Conservation (phyloP, 2,888 invertebrate genomes). For the Pyralis farinalis region DNA sequence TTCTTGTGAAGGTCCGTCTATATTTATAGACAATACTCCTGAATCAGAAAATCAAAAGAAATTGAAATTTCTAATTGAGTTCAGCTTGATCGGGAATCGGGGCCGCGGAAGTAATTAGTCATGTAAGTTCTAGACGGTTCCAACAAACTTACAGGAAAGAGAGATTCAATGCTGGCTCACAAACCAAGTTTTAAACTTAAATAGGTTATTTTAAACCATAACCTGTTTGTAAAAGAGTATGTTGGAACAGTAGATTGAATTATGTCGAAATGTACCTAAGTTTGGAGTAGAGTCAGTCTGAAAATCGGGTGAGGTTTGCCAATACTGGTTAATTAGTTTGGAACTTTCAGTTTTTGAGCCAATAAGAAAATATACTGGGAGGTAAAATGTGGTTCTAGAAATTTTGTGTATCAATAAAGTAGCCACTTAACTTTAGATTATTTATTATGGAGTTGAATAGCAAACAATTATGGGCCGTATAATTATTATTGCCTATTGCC, state of each 20-base stretch:
- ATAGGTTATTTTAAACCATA: conserved; percentile 4
- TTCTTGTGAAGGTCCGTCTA: no score
- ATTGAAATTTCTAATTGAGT: no score
- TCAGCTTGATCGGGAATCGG: no score
- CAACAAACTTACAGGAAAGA: conserved; percentile 19
- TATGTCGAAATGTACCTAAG: conserved; percentile 18
- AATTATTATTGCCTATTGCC: no score
- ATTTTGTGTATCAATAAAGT: no score
- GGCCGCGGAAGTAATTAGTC: conserved; percentile 28
- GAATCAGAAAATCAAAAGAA: no score
- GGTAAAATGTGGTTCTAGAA: no score
- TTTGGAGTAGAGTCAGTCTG: conserved; percentile 37
- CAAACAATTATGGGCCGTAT: no score
- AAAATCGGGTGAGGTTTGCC: conserved; percentile 25
- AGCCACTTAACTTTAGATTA: no score
- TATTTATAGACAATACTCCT: no score
- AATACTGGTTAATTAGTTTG: conserved; percentile 28
- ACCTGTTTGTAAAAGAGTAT: neutral
- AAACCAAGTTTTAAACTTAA: neutral
- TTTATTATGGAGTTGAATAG: no score
- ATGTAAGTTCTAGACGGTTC: conserved; percentile 33
- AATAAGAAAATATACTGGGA: no score
- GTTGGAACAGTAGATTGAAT: conserved; percentile 5
- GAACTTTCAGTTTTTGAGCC: conserved; percentile 17
- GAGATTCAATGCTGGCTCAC: conserved; percentile 9